A percentile compares a stretch with the other conserved stretches of the same genome.
phyloP scores from a whole-genome alignment of 2,113 vertebrate genomes.

The Perca fluviatilis region DNA sequence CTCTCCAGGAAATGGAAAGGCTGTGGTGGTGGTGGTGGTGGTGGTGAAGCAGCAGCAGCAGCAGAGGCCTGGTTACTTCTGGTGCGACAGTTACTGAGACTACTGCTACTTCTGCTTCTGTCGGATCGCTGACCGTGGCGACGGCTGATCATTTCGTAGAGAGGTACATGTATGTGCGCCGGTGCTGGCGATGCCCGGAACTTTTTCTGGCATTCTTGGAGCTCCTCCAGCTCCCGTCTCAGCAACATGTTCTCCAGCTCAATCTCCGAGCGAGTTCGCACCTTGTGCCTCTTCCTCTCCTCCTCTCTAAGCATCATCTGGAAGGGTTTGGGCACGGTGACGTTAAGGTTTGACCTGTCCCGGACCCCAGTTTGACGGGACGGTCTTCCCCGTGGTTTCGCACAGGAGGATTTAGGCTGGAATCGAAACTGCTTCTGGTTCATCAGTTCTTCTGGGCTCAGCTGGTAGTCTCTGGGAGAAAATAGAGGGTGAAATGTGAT shows the following conservation, averaged over 20 bases:
- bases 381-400: not conserved
- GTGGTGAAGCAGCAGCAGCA: constrained; percentile 73
- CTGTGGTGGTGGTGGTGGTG: constrained; percentile 66
- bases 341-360: constrained; percentile 79
- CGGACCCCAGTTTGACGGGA: constrained; percentile 19
- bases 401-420: constrained; percentile 25
- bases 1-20: constrained; percentile 91
- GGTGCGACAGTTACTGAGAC: constrained; percentile 52
- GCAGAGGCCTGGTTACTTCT: constrained; percentile 72
- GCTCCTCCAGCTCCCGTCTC: constrained; percentile 88
- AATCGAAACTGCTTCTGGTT: constrained; percentile 43
- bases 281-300: constrained; percentile 84
- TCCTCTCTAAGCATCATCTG: constrained; percentile 94
- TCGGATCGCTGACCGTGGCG: constrained; percentile 65
- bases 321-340: constrained; percentile 94
- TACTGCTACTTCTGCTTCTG: not conserved
- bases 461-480: constrained; percentile 35
- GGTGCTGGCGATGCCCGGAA: constrained; percentile 93
- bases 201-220: constrained; percentile 89
- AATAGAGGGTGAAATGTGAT: not conserved
- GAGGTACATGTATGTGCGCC: constrained; percentile 83
- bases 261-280: constrained; percentile 86
- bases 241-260: constrained; percentile 86
- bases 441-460: constrained; percentile 23
- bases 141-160: constrained; percentile 84